Evolutionary conservation across 2,113 vertebrate species (phyloP).

Genomic region (Salvelinus namaycush): DNA sequence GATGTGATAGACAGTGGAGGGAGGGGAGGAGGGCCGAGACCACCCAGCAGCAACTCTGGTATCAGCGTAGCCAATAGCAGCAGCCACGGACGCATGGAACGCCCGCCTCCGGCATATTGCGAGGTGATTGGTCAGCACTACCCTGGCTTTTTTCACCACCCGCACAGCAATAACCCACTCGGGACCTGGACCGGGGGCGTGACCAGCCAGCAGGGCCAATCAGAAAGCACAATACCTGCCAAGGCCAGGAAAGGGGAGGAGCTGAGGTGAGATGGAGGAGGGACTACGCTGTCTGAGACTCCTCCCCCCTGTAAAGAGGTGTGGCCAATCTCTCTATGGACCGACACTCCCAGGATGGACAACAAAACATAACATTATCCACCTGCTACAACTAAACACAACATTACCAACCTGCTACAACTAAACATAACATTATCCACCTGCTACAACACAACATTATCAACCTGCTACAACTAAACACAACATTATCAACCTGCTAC

Average conservation of each 20-base stretch:
- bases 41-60: conserved; percentile 95
- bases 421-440: no score
- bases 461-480: no score
- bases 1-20: conserved; percentile 87
- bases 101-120: conserved; percentile 94
- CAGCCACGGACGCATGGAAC: conserved; percentile 88
- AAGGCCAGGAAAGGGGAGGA: conserved; percentile 85
- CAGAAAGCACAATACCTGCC: conserved; percentile 87
- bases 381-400: conserved; percentile 33
- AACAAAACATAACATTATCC: conserved; percentile 57
- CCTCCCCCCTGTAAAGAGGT: conserved; percentile 15
- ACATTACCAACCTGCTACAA: no score
- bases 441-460: no score
- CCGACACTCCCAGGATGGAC: conserved; percentile 72
- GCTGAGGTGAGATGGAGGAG: conserved; percentile 76
- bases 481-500: no score
- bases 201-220: conserved; percentile 83
- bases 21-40: conserved; percentile 82
- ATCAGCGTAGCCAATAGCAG: conserved; percentile 90
- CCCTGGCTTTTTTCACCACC: conserved; percentile 91
- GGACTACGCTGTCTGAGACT: neutral
- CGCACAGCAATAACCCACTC: conserved; percentile 84
- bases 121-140: conserved; percentile 90
- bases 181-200: conserved; percentile 60
- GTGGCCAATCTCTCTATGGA: conserved; percentile 46